A percentile compares a stretch with the other conserved stretches of the same genome.
Conservation (phyloP, 2,113 vertebrate genomes). For the Oostethus manadensis region DNA sequence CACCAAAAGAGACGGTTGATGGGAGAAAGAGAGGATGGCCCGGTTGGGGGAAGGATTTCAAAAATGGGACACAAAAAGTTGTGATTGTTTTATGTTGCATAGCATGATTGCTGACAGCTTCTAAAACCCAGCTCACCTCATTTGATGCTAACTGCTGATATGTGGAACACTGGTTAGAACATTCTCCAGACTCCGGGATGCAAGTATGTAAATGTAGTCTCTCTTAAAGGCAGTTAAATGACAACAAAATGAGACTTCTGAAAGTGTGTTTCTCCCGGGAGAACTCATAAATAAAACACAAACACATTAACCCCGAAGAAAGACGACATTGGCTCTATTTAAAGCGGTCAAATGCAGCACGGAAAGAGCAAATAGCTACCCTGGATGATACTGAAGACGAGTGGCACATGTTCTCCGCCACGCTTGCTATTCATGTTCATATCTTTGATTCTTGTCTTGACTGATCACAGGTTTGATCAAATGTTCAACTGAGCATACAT, state of each 20-base stretch:
- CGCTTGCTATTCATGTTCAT: conserved; percentile 24
- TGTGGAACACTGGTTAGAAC: conserved; percentile 18
- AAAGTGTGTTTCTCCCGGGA: not conserved
- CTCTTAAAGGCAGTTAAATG: conserved; percentile 21
- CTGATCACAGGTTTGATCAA: conserved; percentile 30
- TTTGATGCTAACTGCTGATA: conserved; percentile 39
- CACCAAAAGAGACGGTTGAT: conserved; percentile 48
- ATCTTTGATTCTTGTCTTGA: conserved; percentile 44
- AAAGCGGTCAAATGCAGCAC: conserved; percentile 8
- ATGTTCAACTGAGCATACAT: not conserved
- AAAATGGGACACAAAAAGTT: conserved; percentile 59
- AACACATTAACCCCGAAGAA: conserved; percentile 12
- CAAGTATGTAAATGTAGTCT: conserved; percentile 26
- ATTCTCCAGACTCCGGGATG: conserved; percentile 17
- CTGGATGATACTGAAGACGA: conserved; percentile 11
- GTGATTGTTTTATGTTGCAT: conserved; percentile 48
- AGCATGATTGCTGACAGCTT: conserved; percentile 20
- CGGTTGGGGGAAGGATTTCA: not conserved
- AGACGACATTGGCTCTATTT: conserved; percentile 11
- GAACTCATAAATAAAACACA: conserved; percentile 7
- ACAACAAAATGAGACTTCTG: conserved; percentile 8
- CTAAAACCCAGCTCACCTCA: conserved; percentile 26
- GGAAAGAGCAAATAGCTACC: conserved; percentile 1
- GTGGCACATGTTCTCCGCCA: conserved; percentile 13
- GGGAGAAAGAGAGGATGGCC: conserved; percentile 31